Evolutionary conservation across 2,113 vertebrate species (phyloP), one percentile per base, ranked within the genome.

Genomic region (Phocoena phocoena): DNA sequence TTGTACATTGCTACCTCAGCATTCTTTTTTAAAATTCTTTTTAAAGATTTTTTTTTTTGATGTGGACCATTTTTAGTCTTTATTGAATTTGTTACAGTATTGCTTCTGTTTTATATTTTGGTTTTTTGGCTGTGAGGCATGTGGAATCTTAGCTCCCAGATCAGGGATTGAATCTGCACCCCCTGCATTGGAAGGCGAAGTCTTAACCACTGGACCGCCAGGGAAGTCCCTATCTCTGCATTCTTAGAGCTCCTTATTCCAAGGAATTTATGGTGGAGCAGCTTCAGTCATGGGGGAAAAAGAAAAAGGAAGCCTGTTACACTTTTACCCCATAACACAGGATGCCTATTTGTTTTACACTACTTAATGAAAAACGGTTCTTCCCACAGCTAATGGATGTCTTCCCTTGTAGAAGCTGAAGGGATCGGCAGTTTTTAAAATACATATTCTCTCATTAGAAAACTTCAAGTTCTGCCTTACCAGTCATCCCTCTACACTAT

Each of bases 401-500:
- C 53, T 94, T 73, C n/a, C 76, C 20, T 88, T 68, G 65, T 68
- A 73, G 67, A 95, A 93, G 58, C 20, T 31, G 25, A 89, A 33
- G 36, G 9, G 13, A 67, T 83, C 81, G 86, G 20, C 58, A 71
- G 15, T 91, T 94, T 88, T 94, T 58, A 33, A 91, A 96, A 95
- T 96, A 17, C 21, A 55, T 58, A 36, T 31, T 84, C 33, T 95
- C 58, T 96, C 79, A 88, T 95, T 93, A 96, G 71, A 97, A 84
- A 88, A 81, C 60, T 80, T 93, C 4, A 89, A 94, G 47, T 97
- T 96, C 92, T 96, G 21, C 77, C 63, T 95, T 58, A 93, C 21
- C 28, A 97, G 31, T 73, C 33, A 73, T 84, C 38, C 31, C 12
- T 74, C 18, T 53, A 50, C 26, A 63, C 20, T 77, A 79, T 92